These are phyloP conservation scores for Panonychus citri DNA, from an alignment of 1,140 invertebrate species.

Conservation along the genomic window DNA sequence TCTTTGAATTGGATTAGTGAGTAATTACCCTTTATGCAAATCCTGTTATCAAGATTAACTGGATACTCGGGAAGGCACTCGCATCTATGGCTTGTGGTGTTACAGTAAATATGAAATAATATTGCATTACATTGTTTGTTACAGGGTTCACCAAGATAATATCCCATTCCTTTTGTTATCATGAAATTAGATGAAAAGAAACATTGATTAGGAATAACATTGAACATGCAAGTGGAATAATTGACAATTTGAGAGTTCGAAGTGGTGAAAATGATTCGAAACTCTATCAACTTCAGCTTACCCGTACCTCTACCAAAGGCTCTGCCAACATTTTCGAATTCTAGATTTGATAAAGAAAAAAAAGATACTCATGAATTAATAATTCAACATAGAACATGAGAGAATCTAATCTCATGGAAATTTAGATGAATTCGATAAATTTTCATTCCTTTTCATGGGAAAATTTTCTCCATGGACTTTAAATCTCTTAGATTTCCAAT, in stretches of 20 bases:
- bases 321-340: constrained; percentile 7
- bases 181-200: background rate
- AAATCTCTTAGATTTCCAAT: no score
- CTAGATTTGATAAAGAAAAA: background rate
- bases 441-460: no score
- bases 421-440: no score
- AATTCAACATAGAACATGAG: background rate
- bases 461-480: no score
- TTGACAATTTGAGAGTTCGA: no score
- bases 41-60: constrained; percentile 15
- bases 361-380: background rate
- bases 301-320: constrained; percentile 11
- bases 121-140: constrained; percentile 14
- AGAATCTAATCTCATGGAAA: no score
- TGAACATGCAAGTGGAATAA: no score
- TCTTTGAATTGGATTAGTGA: no score
- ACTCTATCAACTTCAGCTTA: background rate
- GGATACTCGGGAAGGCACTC: constrained; percentile 16
- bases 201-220: background rate
- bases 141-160: constrained; percentile 16
- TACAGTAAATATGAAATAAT: constrained; percentile 16
- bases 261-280: no score
- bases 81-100: constrained; percentile 12
- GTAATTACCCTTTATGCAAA: constrained; percentile 14
- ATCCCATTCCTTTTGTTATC: constrained; percentile 11